Evolutionary conservation across 2,113 vertebrate genomes (phyloP), one percentile per base, ranked within the genome.

Genomic region (Thalassarche chlororhynchos): DNA sequence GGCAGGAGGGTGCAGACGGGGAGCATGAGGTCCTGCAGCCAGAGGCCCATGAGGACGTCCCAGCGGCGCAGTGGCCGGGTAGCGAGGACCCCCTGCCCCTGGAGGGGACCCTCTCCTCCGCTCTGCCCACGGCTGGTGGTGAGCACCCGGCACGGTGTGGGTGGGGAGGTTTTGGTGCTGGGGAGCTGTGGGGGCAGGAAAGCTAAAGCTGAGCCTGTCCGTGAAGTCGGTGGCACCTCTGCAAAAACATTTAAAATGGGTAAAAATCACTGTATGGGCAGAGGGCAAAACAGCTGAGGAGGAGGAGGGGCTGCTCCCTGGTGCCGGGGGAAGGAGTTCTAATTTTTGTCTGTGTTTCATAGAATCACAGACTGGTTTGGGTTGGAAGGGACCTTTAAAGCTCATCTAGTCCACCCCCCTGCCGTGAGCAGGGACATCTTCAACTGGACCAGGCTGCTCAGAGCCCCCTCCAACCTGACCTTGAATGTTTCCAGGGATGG

Each of bases 21-120:
- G 98, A 98, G 75, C 98, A 97, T 46, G 98, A 99, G 93, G 98
- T 99, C 25, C 75, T 99, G 71, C 97, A 98, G 80, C 97, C 97
- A 69, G 98, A 99, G 78, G 85, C 95, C 29, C 65, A 87, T 38
- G 88, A 88, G 42, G 90, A 80, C 3, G 12, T 91, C 75, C 36
- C 79, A 4, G 25, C 62, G 40, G 51, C 29, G 26, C 94, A 42
- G 82, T 97, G 86, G 69, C 96, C 42, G 21, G 86, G 74, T 77
- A 76, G 46, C 18, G 65, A 24, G 70, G 77, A 86, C 74, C 74
- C 84, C 8, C 54, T 91, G 92, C 29, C 19, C 69, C 31, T 9
- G 10, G 49, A 58, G 16, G 26, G 25, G 11, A 17, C 55, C 55
- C 58, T 58, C 12, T 32, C 26, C 42, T 9, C 34, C 6, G 0